Percentiles rank a stretch among this genome's conserved stretches.
Evolutionary conservation across 2,797 vertebrate species (phyloP).

Genomic region (Amblyraja radiata): DNA sequence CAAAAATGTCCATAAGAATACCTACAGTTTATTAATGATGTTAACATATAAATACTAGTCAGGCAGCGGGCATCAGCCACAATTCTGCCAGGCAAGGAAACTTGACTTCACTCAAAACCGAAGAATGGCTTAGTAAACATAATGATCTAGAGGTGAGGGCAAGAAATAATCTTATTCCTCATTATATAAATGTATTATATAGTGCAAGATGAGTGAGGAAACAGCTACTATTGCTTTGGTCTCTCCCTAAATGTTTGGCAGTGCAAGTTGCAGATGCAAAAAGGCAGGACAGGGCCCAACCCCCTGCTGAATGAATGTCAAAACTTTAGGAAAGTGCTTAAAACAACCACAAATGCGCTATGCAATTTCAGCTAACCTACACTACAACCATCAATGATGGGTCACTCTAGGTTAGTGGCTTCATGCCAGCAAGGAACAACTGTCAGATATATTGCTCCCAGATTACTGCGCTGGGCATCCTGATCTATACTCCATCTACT

Average conservation of each 20-base stretch:
- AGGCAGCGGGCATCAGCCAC: not conserved
- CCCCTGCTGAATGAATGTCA: not conserved
- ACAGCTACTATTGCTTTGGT: not conserved
- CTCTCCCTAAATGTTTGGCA: not conserved
- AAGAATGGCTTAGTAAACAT: not conserved
- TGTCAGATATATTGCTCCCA: not conserved
- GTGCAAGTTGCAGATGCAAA: not conserved
- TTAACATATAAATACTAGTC: not conserved
- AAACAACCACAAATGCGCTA: not conserved
- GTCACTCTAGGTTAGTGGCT: not conserved
- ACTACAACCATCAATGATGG: not conserved
- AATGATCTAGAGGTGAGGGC: not conserved
- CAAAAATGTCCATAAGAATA: not conserved
- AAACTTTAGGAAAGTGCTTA: not conserved
- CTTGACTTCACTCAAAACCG: not conserved
- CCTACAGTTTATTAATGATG: not conserved
- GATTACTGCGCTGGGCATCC: no score
- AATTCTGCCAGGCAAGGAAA: not conserved
- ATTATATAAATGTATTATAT: not conserved
- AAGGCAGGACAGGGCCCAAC: not conserved
- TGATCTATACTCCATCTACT: not conserved
- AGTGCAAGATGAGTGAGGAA: not conserved
- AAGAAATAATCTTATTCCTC: not conserved
- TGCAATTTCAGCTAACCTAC: not conserved
- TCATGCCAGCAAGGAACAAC: not conserved